phyloP scores from a whole-genome alignment of 2,113 vertebrate species.

The Toxostoma redivivum region DNA sequence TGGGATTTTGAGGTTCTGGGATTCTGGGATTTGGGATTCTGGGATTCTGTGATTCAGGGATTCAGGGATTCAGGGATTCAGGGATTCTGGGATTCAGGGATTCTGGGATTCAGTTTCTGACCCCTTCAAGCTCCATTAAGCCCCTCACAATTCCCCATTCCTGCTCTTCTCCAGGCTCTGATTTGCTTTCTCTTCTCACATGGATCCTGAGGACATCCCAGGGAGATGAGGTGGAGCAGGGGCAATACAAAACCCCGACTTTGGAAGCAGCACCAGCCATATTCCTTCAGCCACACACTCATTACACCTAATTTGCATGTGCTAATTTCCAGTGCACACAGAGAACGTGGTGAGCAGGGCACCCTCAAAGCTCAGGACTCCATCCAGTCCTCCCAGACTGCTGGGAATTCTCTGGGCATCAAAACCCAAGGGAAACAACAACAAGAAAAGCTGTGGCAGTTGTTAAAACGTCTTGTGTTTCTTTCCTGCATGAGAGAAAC shows the following conservation, averaged over 20 bases:
- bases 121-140: not conserved
- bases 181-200: not conserved
- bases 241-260: not conserved
- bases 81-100: not conserved
- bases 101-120: not conserved
- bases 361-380: not conserved
- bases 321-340: not conserved
- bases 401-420: not conserved
- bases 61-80: not conserved
- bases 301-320: not conserved
- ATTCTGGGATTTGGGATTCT: not conserved
- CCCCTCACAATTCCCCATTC: not conserved
- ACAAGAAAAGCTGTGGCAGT: not conserved
- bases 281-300: not conserved
- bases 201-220: not conserved
- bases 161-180: not conserved
- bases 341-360: rapidly evolving
- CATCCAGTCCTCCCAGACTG: not conserved
- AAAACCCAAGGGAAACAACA: not conserved
- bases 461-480: slow-evolving; percentile 48
- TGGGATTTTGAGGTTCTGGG: not conserved
- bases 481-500: slow-evolving; percentile 60
- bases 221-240: rapidly evolving
- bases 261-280: not conserved
- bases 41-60: not conserved